A percentile compares a stretch with the other conserved stretches of the same genome.
These are phyloP conservation scores for Amphimallon solstitiale DNA, from an alignment of 2,888 invertebrate species.

Conservation along the genomic window DNA sequence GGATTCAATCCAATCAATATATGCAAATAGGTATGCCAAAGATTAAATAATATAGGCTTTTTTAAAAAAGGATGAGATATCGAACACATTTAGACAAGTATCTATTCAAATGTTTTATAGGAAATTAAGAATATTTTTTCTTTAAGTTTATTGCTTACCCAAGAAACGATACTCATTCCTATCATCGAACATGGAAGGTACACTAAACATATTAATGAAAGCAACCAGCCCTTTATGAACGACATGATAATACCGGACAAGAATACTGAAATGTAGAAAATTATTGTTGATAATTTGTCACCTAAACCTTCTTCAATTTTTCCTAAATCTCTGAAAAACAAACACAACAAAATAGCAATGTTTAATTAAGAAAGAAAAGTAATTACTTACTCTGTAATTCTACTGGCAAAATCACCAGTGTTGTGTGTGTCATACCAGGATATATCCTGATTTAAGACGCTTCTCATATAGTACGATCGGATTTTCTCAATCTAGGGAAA, in stretches of 20 bases:
- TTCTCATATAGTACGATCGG: constrained; percentile 72
- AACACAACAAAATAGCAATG: constrained; percentile 4
- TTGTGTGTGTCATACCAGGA: constrained; percentile 78
- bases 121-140: too few relatives aligned
- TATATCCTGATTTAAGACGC: constrained; percentile 79
- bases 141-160: constrained; percentile 65
- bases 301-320: constrained; percentile 86
- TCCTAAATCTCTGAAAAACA: constrained; percentile 72
- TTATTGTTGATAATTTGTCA: constrained; percentile 81
- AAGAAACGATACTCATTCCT: constrained; percentile 80
- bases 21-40: too few relatives aligned
- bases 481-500: constrained; percentile 70
- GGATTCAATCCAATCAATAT: too few relatives aligned
- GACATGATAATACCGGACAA: constrained; percentile 77
- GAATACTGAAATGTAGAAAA: constrained; percentile 78
- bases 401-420: constrained; percentile 72
- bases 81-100: too few relatives aligned
- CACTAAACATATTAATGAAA: constrained; percentile 82
- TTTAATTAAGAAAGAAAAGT: not conserved
- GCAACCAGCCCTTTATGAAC: constrained; percentile 84
- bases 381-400: constrained; percentile 39
- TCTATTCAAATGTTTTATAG: too few relatives aligned
- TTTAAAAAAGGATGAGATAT: too few relatives aligned
- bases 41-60: too few relatives aligned
- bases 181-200: constrained; percentile 81